These are phyloP conservation scores for Tupaia tana DNA, from an alignment of 2,113 vertebrate genomes.

Conservation along the genomic window DNA sequence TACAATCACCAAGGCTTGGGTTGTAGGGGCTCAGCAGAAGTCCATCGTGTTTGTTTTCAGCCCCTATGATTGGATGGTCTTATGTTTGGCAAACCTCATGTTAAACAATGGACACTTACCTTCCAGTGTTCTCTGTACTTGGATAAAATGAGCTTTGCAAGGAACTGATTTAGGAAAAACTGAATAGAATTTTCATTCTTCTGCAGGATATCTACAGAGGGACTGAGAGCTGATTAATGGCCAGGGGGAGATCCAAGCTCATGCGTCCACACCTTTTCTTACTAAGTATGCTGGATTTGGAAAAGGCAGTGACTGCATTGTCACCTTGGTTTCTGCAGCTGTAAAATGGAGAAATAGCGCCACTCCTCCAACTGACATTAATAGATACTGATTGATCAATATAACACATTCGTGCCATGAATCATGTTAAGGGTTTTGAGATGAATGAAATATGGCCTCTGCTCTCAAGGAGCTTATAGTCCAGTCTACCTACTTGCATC, in stretches of 20 bases:
- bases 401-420: background rate
- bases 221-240: background rate
- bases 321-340: background rate
- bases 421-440: background rate
- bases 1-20: background rate
- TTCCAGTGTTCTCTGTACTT: background rate
- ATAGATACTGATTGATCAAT: background rate
- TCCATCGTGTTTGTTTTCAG: background rate
- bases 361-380: background rate
- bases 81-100: background rate
- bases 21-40: background rate
- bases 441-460: background rate
- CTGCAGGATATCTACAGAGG: background rate
- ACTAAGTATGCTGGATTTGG: background rate
- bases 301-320: background rate
- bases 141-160: conserved; percentile 10
- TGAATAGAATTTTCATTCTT: background rate
- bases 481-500: background rate
- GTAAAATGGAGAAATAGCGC: background rate
- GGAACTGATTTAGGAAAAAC: background rate
- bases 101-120: background rate
- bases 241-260: background rate
- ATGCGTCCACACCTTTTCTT: background rate
- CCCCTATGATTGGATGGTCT: background rate
- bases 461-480: background rate